These are phyloP conservation scores for Platycheirus rosarum DNA, from an alignment of 2,888 invertebrate species.

Conservation along the genomic window DNA sequence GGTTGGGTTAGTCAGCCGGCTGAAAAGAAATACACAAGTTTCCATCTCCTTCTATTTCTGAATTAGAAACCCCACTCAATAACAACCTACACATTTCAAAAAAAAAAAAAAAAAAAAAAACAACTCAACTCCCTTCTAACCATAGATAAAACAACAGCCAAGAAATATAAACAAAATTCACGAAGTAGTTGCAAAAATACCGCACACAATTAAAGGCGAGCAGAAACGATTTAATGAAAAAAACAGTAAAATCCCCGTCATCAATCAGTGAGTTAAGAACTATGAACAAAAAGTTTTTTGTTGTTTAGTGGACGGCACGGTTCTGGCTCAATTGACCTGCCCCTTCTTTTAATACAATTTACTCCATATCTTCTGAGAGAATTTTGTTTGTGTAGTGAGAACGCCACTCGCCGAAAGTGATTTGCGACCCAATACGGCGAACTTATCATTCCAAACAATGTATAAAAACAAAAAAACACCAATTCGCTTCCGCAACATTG, in stretches of 20 bases:
- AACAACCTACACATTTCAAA: constrained; percentile 20
- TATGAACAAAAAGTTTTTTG: constrained; percentile 48
- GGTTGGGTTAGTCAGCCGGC: constrained; percentile 27
- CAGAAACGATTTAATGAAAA: constrained; percentile 73
- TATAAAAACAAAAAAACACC: constrained; percentile 8
- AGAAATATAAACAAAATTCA: constrained; percentile 25
- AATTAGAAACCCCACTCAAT: constrained; percentile 8
- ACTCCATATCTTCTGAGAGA: constrained; percentile 28
- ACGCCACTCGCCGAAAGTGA: constrained; percentile 50
- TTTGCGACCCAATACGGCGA: constrained; percentile 58
- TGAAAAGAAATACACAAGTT: constrained; percentile 37
- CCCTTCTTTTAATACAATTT: constrained; percentile 65
- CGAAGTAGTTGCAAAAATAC: constrained; percentile 63
- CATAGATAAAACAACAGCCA: constrained; percentile 19
- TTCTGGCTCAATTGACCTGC: constrained; percentile 75
- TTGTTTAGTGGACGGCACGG: constrained; percentile 36
- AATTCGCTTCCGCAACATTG: constrained; percentile 56
- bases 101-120: constrained; percentile 62
- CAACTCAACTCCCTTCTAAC: constrained; percentile 52
- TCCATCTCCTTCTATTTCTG: constrained; percentile 55
- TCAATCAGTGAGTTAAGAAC: constrained; percentile 75
- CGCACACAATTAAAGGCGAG: constrained; percentile 74
- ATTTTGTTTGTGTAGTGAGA: constrained; percentile 32
- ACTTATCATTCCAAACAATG: constrained; percentile 37
- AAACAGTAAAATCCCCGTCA: constrained; percentile 74